Conservation (phyloP, 2,888 invertebrate species). For the Scrobipalpa costella region DNA sequence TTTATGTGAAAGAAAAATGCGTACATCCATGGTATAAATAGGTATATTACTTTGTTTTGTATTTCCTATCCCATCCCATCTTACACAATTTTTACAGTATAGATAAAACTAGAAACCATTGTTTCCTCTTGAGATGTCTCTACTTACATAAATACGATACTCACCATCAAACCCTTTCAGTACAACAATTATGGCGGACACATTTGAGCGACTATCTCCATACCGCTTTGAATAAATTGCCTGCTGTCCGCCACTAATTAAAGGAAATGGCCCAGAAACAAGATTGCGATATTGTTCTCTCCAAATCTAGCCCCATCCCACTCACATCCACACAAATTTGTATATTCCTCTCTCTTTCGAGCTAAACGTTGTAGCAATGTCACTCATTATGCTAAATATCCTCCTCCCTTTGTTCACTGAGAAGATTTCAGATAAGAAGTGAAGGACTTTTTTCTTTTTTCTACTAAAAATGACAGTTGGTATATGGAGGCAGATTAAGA, state of each 20-base stretch:
- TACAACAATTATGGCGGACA: conserved; percentile 21
- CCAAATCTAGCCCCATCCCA: conserved; percentile 51
- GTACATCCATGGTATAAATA: no score
- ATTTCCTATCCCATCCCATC: no score
- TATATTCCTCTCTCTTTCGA: conserved; percentile 48
- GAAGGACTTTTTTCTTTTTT: conserved; percentile 52
- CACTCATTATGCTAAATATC: conserved; percentile 81
- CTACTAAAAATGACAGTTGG: conserved; percentile 75
- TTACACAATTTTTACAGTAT: no score
- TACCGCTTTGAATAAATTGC: conserved; percentile 66
- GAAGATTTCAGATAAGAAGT: conserved; percentile 64
- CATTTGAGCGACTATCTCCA: conserved; percentile 64
- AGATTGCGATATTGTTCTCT: conserved; percentile 81
- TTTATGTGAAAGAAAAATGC: no score
- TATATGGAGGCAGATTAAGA: conserved; percentile 79
- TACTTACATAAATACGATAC: no score
- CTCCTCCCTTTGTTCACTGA: conserved; percentile 69
- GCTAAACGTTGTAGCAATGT: conserved; percentile 75
- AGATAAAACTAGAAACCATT: no score
- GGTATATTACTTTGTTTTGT: no score
- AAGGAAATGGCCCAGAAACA: conserved; percentile 82
- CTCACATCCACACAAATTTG: conserved; percentile 34
- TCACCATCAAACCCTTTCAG: conserved; percentile 15
- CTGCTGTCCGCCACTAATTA: conserved; percentile 78
- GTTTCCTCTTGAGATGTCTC: no score